These are phyloP conservation scores for Lethenteron reissneri DNA, from an alignment of 2,113 vertebrate genomes.

Conservation along the genomic window DNA sequence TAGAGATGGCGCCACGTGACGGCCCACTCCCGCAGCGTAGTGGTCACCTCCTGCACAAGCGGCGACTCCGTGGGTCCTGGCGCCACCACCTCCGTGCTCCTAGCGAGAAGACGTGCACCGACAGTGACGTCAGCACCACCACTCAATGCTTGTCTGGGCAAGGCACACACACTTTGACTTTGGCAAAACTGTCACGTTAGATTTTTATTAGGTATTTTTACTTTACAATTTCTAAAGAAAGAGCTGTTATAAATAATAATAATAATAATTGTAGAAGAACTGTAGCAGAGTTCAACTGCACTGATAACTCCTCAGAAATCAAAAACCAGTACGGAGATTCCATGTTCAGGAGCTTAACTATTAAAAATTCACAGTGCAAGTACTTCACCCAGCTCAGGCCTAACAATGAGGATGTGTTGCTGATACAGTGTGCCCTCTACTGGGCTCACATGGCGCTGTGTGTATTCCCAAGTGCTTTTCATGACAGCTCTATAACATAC, in stretches of 20 bases:
- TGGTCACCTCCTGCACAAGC: constrained; percentile 23
- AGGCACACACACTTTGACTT: background rate
- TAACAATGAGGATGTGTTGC: too few relatives aligned
- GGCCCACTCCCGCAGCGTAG: constrained; percentile 21
- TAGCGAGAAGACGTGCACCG: background rate
- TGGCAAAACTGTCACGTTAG: background rate
- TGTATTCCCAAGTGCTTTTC: too few relatives aligned
- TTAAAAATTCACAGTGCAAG: too few relatives aligned
- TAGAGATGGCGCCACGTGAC: constrained; percentile 22
- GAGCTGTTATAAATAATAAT: background rate
- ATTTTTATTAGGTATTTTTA: background rate
- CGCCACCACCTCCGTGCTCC: background rate
- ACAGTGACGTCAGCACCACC: background rate
- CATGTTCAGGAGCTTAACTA: too few relatives aligned
- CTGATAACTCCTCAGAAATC: too few relatives aligned
- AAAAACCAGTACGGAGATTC: too few relatives aligned
- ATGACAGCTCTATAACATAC: too few relatives aligned
- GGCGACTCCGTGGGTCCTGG: constrained; percentile 13
- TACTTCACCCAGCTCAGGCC: too few relatives aligned
- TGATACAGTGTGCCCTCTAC: too few relatives aligned
- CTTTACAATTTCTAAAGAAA: background rate
- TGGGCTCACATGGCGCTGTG: too few relatives aligned
- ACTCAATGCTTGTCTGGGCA: background rate
- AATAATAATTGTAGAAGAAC: background rate
- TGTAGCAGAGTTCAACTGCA: too few relatives aligned